Evolutionary conservation across 2,888 invertebrate genomes (phyloP).

Genomic region (Aelia acuminata): DNA sequence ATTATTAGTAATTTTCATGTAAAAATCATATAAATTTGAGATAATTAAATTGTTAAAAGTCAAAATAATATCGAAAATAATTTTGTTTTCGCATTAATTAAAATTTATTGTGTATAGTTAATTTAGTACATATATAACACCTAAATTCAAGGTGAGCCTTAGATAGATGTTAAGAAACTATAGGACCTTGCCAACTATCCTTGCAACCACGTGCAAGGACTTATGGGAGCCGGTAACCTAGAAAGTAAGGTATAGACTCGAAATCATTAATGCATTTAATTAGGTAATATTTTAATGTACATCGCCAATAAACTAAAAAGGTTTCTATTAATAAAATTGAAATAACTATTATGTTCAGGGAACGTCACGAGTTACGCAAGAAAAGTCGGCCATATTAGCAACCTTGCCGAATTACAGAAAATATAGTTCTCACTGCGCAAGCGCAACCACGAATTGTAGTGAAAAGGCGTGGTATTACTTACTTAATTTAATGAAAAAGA

Average conservation of each 20-base stretch:
- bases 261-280: not conserved
- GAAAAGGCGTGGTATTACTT: constrained; percentile 50
- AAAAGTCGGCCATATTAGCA: constrained; percentile 53
- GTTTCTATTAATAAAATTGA: no score
- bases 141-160: not conserved
- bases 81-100: no score
- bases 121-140: not conserved
- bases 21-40: no score
- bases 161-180: not conserved
- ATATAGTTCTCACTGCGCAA: constrained; percentile 47
- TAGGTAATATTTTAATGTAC: not conserved
- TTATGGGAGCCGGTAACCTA: not conserved
- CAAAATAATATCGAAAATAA: no score
- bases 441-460: not conserved
- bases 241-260: not conserved
- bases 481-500: not conserved
- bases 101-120: no score
- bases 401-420: constrained; percentile 58
- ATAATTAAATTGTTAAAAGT: no score
- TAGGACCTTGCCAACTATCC: not conserved
- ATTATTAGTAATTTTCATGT: no score
- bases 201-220: constrained; percentile 27
- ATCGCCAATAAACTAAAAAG: not conserved
- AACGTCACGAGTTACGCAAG: constrained; percentile 52
- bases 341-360: not conserved